Evolutionary conservation across 2,888 invertebrate species (phyloP).

Genomic region (Conomelus anceps): DNA sequence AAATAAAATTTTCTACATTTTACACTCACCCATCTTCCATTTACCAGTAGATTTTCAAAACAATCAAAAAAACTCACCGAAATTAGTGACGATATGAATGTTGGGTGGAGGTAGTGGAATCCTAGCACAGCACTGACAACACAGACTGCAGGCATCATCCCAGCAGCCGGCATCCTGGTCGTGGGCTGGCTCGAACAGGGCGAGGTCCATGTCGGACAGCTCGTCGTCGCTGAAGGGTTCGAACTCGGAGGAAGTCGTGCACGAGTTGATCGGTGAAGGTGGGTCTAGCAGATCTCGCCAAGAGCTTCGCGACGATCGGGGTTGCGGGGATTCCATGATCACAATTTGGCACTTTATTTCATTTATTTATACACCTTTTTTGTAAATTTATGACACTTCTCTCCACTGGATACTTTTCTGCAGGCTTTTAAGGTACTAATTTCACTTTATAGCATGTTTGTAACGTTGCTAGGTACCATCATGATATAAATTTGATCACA

Average conservation of each 20-base stretch:
- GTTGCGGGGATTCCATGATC: conserved; percentile 32
- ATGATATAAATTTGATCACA: no score
- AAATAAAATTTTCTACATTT: no score
- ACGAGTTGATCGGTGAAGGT: conserved; percentile 32
- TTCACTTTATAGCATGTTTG: no score
- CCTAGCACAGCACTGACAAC: conserved; percentile 14
- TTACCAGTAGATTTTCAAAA: background rate
- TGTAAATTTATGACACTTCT: no score
- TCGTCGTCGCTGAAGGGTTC: conserved; percentile 49
- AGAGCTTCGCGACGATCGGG: conserved; percentile 38
- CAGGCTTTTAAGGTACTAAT: no score
- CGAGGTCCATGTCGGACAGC: conserved; percentile 34
- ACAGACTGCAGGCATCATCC: conserved; percentile 8
- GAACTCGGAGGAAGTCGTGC: conserved; percentile 50
- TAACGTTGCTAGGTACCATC: no score
- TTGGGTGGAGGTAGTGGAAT: conserved; percentile 30
- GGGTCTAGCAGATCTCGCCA: conserved; percentile 42
- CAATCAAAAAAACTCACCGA: conserved; percentile 1
- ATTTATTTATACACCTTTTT: no score
- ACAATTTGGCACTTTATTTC: no score
- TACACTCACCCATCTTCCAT: background rate
- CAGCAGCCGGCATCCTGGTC: conserved; percentile 31
- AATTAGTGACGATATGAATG: conserved; percentile 28
- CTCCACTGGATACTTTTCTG: no score
- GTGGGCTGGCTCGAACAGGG: conserved; percentile 42